Evolutionary conservation across 2,888 invertebrate species (phyloP).

Genomic region (Schizotus pectinicornis): DNA sequence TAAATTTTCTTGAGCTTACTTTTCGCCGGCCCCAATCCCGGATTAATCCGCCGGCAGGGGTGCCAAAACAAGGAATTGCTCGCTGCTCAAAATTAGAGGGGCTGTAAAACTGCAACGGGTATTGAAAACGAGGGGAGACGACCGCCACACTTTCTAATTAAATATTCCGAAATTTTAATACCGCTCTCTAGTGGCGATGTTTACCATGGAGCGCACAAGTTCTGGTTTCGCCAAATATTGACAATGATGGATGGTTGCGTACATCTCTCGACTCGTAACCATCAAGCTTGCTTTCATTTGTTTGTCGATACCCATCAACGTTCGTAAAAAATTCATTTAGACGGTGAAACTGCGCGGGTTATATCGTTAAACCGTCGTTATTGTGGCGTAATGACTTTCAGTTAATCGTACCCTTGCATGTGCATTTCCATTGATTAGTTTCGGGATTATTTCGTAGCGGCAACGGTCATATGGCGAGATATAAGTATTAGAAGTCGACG

Average conservation of each 20-base stretch:
- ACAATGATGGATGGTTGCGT: conserved; percentile 6
- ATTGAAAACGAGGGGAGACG: background rate
- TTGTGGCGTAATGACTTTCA: conserved; percentile 6
- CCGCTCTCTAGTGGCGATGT: no score
- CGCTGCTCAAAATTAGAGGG: background rate
- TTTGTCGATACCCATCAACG: background rate
- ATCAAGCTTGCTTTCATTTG: background rate
- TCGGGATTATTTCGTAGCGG: conserved; percentile 5
- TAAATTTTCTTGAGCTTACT: background rate
- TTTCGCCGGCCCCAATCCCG: background rate
- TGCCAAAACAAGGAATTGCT: background rate
- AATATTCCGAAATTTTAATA: background rate
- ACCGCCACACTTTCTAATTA: conserved; percentile 1
- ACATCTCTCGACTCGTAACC: background rate
- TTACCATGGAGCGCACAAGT: no score
- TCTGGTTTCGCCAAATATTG: conserved; percentile 1
- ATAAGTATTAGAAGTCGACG: conserved; percentile 23
- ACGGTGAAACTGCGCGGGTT: background rate
- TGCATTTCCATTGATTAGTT: conserved; percentile 9
- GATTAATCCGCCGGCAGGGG: background rate
- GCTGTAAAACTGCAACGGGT: background rate
- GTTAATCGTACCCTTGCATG: conserved; percentile 15
- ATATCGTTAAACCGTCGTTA: conserved; percentile 1
- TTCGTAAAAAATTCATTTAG: background rate
- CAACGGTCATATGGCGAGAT: conserved; percentile 9